phyloP scores from a whole-genome alignment of 2,797 vertebrate genomes.

The Malurus splendens region DNA sequence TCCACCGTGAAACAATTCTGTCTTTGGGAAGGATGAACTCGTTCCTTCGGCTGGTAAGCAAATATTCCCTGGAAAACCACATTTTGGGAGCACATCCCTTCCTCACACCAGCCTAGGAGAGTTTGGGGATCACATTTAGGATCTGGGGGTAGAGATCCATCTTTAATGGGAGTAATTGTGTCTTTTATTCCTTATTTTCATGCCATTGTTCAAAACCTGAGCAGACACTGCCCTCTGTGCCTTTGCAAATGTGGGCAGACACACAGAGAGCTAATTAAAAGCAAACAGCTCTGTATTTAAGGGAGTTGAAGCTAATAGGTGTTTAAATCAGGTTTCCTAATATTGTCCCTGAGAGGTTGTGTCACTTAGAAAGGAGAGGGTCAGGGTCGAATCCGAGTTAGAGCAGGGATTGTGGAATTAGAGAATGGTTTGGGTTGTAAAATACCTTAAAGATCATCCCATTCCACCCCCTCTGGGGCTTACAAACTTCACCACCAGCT shows the following conservation, averaged over 20 bases:
- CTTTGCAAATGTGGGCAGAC: background rate
- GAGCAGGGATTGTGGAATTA: background rate
- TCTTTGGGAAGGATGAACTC: background rate
- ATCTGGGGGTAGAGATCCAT: background rate
- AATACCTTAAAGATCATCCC: background rate
- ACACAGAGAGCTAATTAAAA: constrained; percentile 28
- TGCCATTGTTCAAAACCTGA: background rate
- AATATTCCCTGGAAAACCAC: background rate
- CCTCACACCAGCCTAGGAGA: no score
- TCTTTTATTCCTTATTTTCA: background rate
- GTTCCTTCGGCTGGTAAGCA: background rate
- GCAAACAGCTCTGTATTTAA: constrained; percentile 18
- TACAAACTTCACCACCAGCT: background rate
- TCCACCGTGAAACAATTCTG: background rate
- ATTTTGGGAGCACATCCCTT: background rate
- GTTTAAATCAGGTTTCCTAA: background rate
- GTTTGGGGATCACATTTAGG: background rate
- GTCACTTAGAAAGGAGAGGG: background rate
- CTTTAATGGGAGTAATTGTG: background rate
- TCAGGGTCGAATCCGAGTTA: background rate
- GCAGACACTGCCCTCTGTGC: background rate
- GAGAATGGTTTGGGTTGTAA: background rate
- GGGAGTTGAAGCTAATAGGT: background rate
- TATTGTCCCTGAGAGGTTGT: background rate
- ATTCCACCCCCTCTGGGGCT: background rate